Base-by-base conservation (phyloP, 1,140 invertebrate species). In the Anoplophora glabripennis region DNA sequence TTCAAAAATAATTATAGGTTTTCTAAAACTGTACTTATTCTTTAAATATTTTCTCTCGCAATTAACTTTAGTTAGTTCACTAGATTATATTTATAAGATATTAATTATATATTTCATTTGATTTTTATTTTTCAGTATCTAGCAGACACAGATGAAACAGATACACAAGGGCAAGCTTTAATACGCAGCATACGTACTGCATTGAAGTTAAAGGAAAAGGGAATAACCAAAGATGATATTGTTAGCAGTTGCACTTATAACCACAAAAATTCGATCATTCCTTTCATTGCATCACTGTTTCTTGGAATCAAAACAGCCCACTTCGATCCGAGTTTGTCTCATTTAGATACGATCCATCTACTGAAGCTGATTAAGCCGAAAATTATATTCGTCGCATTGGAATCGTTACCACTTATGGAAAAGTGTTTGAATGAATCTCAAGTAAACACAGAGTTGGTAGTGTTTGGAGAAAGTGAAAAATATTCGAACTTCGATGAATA, bases 391-490 rank as follows among this genome's bases (percentile, higher is more conserved):
- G 53, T 54, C 9, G 38, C 42, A 14, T 10, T 44, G 44, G 40
- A 54, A 9, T 28, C 53, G 8, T 11, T 54, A 34, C 9, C 0
- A 35, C 35, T 54, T 28, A 46, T 54, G 40, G 53, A 54, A 54
- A 18, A 44, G 9, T 45, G 53, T 28, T 36, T 54, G 28, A 17
- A 34, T 12, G 36, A 46, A 17, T 8, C 53, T 11, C 10, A 44
- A 12, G 14, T 63, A 11, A 41, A 59, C 4, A 12, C 36, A 21
- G 15, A 64, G 42, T 57, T 70, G 34, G 51, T 70, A 1, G 59
- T 68, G 40, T 65, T 70, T 59, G 60, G 61, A 4, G 34, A 45
- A 18, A 28, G 34, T 12, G 40, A 56, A 9, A 57, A 63, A 9
- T 46, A 66, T 35, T 11, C 15, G 28, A 15, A 44, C 10, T 65